phyloP scores from a whole-genome alignment of 2,113 vertebrate genomes.

The Pardalotus punctatus region DNA sequence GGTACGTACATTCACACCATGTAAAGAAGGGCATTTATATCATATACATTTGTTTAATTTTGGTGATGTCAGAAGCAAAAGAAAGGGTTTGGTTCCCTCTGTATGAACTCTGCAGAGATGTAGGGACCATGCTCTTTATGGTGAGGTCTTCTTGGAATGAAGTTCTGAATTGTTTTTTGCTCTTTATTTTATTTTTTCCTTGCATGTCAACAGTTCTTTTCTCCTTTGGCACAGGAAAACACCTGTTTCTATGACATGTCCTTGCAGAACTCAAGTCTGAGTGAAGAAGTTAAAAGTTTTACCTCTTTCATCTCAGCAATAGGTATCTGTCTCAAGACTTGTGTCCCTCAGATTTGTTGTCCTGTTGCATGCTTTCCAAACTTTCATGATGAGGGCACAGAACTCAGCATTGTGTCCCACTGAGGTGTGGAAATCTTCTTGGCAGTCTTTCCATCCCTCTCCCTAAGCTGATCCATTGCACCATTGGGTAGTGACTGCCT shows the following conservation, averaged over 20 bases:
- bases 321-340: not conserved
- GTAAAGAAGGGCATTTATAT: not conserved
- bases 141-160: not conserved
- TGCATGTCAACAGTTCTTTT: not conserved
- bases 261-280: not conserved
- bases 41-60: not conserved
- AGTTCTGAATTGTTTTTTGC: not conserved
- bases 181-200: not conserved
- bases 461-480: not conserved
- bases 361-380: not conserved
- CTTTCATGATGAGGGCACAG: not conserved
- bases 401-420: not conserved
- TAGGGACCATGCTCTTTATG: not conserved
- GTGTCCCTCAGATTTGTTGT: not conserved
- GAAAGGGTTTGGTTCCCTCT: not conserved
- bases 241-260: not conserved
- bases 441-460: not conserved
- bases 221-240: not conserved
- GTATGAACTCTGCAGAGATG: not conserved
- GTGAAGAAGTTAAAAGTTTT: not conserved
- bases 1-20: not conserved
- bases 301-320: not conserved
- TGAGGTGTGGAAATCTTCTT: not conserved
- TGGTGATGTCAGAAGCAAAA: not conserved
- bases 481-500: not conserved